Percentiles rank a stretch among this genome's conserved stretches.
Conservation (phyloP, 2,113 vertebrate genomes). For the Poicephalus meyeri region DNA sequence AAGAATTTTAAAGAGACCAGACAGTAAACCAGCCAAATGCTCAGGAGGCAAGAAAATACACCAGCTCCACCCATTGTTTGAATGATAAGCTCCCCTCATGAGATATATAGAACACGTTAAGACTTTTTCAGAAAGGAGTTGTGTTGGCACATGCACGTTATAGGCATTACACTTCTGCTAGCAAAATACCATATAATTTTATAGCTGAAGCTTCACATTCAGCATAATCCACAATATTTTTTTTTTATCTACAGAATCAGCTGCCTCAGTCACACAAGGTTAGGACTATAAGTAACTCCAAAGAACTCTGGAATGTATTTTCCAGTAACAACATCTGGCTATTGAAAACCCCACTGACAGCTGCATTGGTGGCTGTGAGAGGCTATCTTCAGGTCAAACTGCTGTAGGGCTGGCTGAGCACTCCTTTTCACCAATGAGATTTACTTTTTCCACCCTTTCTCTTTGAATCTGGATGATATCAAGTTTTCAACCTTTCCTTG, state of each 20-base stretch:
- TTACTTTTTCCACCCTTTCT: constrained; percentile 40
- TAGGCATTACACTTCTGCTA: not conserved
- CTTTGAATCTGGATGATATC: constrained; percentile 54
- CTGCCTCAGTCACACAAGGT: constrained; percentile 50
- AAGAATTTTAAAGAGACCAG: not conserved
- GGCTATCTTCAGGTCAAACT: constrained; percentile 68
- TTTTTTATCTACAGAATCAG: constrained; percentile 48
- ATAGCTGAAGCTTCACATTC: constrained; percentile 30
- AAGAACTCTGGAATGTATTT: constrained; percentile 59
- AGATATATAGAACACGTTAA: not conserved
- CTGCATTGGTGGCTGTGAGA: constrained; percentile 50
- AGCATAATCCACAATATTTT: constrained; percentile 46
- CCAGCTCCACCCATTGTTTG: not conserved
- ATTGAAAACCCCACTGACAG: constrained; percentile 62
- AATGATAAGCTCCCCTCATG: not conserved
- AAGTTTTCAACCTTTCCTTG: constrained; percentile 26
- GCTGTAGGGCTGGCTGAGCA: constrained; percentile 68
- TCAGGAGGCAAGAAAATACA: not conserved
- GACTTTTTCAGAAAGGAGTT: not conserved
- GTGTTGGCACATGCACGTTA: not conserved
- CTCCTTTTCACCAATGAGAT: constrained; percentile 9
- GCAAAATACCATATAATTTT: constrained; percentile 6
- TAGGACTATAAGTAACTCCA: constrained; percentile 65
- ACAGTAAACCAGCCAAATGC: not conserved
- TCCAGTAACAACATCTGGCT: constrained; percentile 74